These are phyloP conservation scores for Platycheirus albimanus DNA, from an alignment of 2,888 invertebrate species.

Conservation along the genomic window DNA sequence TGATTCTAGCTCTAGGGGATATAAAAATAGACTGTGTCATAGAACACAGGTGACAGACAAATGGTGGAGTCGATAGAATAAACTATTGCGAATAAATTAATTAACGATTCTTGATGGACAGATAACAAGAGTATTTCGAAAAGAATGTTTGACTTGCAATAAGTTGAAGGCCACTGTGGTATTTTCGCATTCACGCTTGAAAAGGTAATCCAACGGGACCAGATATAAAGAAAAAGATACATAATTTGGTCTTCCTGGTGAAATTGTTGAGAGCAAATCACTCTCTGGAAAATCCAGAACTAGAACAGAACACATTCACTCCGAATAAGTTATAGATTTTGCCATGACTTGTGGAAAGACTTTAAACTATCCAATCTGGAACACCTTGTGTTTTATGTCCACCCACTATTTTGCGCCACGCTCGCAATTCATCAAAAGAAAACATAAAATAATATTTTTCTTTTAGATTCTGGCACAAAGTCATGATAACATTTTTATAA, in stretches of 20 bases:
- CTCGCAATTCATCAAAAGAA: not conserved
- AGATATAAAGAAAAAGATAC: too few species aligned
- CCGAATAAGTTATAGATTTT: not conserved
- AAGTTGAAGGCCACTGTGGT: not conserved
- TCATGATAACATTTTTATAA: not conserved
- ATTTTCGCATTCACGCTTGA: not conserved
- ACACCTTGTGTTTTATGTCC: not conserved
- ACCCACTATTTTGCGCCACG: not conserved
- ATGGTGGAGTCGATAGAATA: not conserved
- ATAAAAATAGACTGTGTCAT: not conserved
- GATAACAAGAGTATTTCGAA: constrained; percentile 1
- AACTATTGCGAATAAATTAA: not conserved
- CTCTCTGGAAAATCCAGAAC: not conserved
- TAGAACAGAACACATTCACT: constrained; percentile 14
- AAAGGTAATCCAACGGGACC: not conserved
- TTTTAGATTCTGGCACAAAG: not conserved
- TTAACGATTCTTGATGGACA: constrained; percentile 6
- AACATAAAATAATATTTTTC: not conserved
- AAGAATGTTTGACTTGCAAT: not conserved
- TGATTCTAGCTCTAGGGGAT: not conserved
- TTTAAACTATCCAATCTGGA: not conserved
- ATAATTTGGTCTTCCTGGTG: not conserved
- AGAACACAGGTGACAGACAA: constrained; percentile 10
- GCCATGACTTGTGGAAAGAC: not conserved
- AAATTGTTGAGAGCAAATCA: not conserved